Conservation (phyloP, 2,797 vertebrate genomes). For the Macrochelys suwanniensis region DNA sequence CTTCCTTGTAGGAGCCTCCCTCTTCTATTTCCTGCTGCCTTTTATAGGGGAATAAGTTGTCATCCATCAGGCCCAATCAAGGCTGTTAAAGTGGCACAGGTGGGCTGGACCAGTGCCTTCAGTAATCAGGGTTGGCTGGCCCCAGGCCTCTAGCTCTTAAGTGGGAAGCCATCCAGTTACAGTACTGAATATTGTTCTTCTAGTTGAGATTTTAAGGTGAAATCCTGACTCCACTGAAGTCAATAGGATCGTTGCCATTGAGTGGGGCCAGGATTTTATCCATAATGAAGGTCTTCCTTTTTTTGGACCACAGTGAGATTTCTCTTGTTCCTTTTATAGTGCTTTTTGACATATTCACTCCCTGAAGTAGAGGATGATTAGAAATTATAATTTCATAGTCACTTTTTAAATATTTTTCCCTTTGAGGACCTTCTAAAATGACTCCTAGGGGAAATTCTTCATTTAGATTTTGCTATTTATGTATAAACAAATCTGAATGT, state of each 20-base stretch:
- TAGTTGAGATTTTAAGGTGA: conserved; percentile 21
- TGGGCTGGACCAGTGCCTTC: background rate
- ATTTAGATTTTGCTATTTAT: conserved; percentile 69
- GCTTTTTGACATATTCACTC: conserved; percentile 66
- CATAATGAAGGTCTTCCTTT: conserved; percentile 61
- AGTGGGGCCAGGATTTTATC: conserved; percentile 13
- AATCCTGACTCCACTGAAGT: conserved; percentile 35
- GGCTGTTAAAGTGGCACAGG: background rate
- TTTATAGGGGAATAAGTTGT: background rate
- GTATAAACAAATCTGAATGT: conserved; percentile 66
- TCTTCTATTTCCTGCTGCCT: background rate
- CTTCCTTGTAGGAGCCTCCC: background rate
- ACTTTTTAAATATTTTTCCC: conserved; percentile 63
- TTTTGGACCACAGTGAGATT: conserved; percentile 54
- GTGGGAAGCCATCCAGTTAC: background rate
- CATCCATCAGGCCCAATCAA: background rate
- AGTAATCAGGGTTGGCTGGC: background rate
- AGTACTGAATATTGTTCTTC: background rate
- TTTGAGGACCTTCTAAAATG: conserved; percentile 49
- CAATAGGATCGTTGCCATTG: background rate
- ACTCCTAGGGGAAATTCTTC: conserved; percentile 67
- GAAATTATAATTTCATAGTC: conserved; percentile 62
- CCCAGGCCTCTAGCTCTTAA: background rate
- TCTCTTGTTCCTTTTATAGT: conserved; percentile 46
- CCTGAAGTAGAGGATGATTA: conserved; percentile 58